phyloP scores from a whole-genome alignment of 1,140 invertebrate species.

The Vollenhovia emeryi region DNA sequence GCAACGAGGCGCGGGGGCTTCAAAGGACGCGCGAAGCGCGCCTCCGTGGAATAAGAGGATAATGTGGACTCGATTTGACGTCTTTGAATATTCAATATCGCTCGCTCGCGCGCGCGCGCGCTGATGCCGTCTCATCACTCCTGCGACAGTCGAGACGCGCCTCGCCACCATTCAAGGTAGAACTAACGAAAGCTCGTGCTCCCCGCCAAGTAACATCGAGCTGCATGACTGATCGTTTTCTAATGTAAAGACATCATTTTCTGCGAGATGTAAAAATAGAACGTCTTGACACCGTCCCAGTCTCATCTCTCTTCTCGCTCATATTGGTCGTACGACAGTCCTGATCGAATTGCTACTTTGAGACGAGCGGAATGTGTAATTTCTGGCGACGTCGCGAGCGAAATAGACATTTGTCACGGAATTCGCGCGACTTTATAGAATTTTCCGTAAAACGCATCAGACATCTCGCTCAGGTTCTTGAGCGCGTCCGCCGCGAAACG shows the following conservation, averaged over 20 bases:
- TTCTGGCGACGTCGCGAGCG: background rate
- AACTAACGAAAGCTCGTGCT: slow-evolving; percentile 64
- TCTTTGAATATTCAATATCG: slow-evolving; percentile 78
- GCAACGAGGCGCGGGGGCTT: slow-evolving; percentile 57
- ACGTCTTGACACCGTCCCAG: background rate
- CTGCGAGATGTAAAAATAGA: background rate
- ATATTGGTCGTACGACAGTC: background rate
- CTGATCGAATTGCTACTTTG: background rate
- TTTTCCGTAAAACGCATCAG: slow-evolving; percentile 12
- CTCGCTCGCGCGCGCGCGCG: too few relatives aligned
- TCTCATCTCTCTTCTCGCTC: background rate
- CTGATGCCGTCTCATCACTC: slow-evolving; percentile 59
- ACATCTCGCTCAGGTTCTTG: slow-evolving; percentile 16
- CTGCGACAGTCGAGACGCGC: slow-evolving; percentile 42
- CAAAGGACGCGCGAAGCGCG: slow-evolving; percentile 60
- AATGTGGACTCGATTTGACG: slow-evolving; percentile 74
- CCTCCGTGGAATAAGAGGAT: slow-evolving; percentile 74
- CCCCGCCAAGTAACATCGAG: slow-evolving; percentile 28
- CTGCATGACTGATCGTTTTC: slow-evolving; percentile 43
- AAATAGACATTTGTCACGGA: slow-evolving; percentile 8
- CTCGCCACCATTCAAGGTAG: slow-evolving; percentile 38
- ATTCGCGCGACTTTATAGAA: slow-evolving; percentile 9
- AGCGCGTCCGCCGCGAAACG: background rate
- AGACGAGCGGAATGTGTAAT: slow-evolving; percentile 10
- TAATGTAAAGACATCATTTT: slow-evolving; percentile 45